phyloP scores from a whole-genome alignment of 1,140 invertebrate genomes.

The Paramacrobiotus metropolitanus region DNA sequence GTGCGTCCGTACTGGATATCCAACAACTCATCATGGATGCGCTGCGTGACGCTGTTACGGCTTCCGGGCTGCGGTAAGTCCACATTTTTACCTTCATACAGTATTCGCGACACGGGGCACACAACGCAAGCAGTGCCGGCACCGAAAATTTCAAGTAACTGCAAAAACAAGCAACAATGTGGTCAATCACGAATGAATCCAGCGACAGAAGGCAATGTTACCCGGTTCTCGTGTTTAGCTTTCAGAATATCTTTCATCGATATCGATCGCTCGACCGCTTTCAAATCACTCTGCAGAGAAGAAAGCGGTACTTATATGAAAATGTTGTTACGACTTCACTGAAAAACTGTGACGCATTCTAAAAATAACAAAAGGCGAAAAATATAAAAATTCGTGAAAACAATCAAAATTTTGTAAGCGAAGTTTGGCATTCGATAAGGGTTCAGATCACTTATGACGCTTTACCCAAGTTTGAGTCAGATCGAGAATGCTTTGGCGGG shows the following conservation, averaged over 20 bases:
- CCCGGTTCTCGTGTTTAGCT: conserved; percentile 50
- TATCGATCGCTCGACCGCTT: conserved; percentile 52
- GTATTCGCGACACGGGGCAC: conserved; percentile 58
- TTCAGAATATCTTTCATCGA: conserved; percentile 60
- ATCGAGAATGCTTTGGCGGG: conserved; percentile 58
- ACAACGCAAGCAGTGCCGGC: conserved; percentile 78
- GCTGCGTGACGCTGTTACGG: conserved; percentile 27
- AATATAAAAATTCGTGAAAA: conserved; percentile 9
- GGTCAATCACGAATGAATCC: conserved; percentile 8
- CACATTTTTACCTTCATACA: conserved; percentile 38
- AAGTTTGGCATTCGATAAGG: no score
- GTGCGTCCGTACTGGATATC: conserved; percentile 67
- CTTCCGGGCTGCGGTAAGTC: conserved; percentile 44
- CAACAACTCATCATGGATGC: conserved; percentile 41
- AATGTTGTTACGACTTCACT: no score
- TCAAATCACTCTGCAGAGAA: conserved; percentile 38
- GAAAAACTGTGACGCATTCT: no score
- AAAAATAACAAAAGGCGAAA: no score
- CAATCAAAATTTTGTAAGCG: no score
- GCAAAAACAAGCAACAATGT: conserved; percentile 11
- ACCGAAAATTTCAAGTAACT: conserved; percentile 81
- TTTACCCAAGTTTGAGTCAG: conserved; percentile 48
- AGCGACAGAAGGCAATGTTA: conserved; percentile 23
- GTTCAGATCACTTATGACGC: no score
- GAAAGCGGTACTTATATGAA: no score